Conservation (phyloP, 1,140 invertebrate species). For the Idris sp. region DNA sequence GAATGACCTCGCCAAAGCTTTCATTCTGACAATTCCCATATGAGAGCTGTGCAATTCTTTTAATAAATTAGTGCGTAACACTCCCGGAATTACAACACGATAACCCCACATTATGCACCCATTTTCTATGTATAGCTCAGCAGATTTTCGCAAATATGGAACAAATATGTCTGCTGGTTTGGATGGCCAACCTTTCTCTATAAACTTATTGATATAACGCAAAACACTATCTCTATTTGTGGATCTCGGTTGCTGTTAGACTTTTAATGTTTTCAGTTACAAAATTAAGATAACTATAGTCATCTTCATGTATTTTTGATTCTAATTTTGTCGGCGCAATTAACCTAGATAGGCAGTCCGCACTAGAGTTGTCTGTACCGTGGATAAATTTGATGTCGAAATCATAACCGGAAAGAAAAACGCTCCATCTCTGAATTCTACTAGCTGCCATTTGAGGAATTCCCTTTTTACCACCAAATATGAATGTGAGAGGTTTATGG, state of each 20-base stretch:
- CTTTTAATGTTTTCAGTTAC: constrained; percentile 19
- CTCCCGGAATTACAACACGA: constrained; percentile 15
- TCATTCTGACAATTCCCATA: constrained; percentile 65
- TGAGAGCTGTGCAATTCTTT: constrained; percentile 66
- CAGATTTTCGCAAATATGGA: constrained; percentile 31
- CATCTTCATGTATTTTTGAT: not conserved
- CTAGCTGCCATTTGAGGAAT: constrained; percentile 1
- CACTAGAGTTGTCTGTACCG: not conserved
- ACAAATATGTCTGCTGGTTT: constrained; percentile 17
- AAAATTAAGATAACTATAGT: constrained; percentile 3
- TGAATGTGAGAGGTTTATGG: not conserved
- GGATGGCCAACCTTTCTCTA: constrained; percentile 39
- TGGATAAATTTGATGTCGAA: not conserved
- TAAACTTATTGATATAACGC: constrained; percentile 28
- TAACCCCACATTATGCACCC: constrained; percentile 43
- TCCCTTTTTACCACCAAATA: not conserved
- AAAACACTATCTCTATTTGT: constrained; percentile 35
- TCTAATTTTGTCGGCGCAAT: not conserved
- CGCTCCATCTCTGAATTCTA: not conserved
- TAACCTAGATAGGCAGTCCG: not conserved
- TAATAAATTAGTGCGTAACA: constrained; percentile 25
- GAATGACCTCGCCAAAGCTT: constrained; percentile 59
- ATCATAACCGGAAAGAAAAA: not conserved
- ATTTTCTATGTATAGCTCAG: constrained; percentile 54
- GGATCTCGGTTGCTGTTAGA: constrained; percentile 16